These are phyloP conservation scores for Agapornis roseicollis DNA, from an alignment of 2,113 vertebrate genomes.

Conservation along the genomic window DNA sequence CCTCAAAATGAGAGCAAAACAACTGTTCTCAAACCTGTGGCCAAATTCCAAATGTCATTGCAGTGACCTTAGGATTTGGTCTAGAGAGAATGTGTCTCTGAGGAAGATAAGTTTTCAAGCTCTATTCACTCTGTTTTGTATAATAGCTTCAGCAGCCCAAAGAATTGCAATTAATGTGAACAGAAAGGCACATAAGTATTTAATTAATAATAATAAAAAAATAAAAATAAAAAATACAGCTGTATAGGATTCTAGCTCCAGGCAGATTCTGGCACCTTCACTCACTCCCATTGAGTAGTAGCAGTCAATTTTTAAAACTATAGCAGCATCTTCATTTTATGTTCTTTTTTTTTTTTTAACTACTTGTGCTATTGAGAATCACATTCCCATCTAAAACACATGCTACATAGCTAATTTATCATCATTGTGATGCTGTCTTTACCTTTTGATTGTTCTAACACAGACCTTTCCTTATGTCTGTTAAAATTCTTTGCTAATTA, in stretches of 20 bases:
- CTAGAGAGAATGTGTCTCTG: neutral
- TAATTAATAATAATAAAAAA: neutral
- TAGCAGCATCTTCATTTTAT: neutral
- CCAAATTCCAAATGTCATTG: neutral
- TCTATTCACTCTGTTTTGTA: neutral
- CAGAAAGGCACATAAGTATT: neutral
- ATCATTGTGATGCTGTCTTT: neutral
- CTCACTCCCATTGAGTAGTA: neutral
- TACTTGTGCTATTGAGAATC: neutral
- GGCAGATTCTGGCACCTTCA: neutral
- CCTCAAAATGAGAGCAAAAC: neutral
- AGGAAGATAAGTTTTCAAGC: neutral
- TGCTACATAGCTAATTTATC: neutral
- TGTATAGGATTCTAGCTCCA: neutral
- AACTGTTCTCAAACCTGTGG: neutral
- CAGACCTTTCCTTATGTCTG: neutral
- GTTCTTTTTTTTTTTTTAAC: neutral
- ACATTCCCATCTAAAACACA: neutral
- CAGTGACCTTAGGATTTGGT: neutral
- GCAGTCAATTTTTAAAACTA: neutral
- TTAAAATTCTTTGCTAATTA: neutral
- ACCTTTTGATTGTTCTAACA: slow-evolving; percentile 11
- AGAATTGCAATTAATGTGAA: neutral
- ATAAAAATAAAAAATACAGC: neutral
- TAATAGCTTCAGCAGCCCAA: neutral